Conservation (phyloP, 2,113 vertebrate genomes). For the Catharus bicknelli region DNA sequence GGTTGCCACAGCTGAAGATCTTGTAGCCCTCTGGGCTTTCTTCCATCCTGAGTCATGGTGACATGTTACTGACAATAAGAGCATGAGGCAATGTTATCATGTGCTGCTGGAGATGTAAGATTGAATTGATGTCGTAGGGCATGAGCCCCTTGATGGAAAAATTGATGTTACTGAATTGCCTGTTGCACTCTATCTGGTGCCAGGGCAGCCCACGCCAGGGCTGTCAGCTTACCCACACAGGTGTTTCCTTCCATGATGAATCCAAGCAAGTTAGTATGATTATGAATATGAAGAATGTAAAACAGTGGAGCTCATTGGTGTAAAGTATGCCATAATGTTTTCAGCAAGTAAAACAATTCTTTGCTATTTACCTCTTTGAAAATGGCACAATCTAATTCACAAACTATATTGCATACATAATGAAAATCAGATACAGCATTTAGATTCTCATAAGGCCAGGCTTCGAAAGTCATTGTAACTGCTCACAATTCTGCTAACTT, state of each 20-base stretch:
- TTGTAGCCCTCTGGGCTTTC: background rate
- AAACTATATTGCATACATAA: background rate
- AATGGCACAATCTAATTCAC: rapidly evolving
- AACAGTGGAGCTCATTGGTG: background rate
- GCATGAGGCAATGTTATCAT: background rate
- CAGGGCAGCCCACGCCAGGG: rapidly evolving
- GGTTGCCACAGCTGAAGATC: background rate
- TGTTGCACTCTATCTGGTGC: background rate
- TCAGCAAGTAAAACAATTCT: background rate
- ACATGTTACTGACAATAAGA: background rate
- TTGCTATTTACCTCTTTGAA: background rate
- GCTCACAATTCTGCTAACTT: background rate
- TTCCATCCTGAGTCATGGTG: background rate
- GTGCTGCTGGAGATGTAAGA: background rate
- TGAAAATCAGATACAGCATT: background rate
- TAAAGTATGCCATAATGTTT: background rate
- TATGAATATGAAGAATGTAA: background rate
- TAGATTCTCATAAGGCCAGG: background rate
- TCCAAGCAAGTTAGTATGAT: background rate
- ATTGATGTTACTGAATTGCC: background rate
- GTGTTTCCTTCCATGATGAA: background rate
- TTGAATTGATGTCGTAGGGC: background rate
- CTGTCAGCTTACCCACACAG: background rate
- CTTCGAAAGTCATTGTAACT: background rate
- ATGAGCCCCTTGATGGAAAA: background rate